Evolutionary conservation across 2,888 invertebrate species (phyloP), one percentile per base, ranked within the genome.

Genomic region (Platynereis dumerilii): DNA sequence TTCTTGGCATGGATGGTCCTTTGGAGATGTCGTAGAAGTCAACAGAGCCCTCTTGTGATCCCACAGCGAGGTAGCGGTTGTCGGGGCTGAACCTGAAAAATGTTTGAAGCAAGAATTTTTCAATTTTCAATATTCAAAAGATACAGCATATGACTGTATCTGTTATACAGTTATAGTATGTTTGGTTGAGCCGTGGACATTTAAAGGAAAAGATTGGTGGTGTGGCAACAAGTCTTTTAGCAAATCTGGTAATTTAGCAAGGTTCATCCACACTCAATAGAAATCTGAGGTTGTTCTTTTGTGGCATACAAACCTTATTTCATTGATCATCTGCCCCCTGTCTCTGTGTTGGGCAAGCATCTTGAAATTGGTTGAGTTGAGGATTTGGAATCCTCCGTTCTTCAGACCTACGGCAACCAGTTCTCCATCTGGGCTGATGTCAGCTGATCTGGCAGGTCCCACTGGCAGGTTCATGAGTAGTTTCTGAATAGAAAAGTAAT

Each of bases 1-100:
- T 71, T 34, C 83, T 74, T 29, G 74, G 72, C 29, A 84, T 74
- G 26, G 74, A 64, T 0, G 70, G 44, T 12, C 72, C 71, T 44
- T 72, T 71, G 15, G 53, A 67, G 15, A 72, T 7, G 63, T 83
- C 81, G 67, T 84, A 84, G 64, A 84, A 78, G 68, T 84, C 84
- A 12, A 84, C 80, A 72, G 73, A 79, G 58, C 74, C 77, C 58
- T 83, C 83, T 52, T 83, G 80, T 3, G 80, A 79, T 0, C 82
- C 83, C 2, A 82, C 83, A 26, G 82, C 83, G 42, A 84, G 69
- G 60, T 72, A 71, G 57, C 75, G 78, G 45, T 76, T 74, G 71
- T 80, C 76, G 1, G 82, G 83, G 66, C 82, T 83, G 71, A 84
- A 84, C 66, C 84, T 84, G 69, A 39, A 58, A 65, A 42, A n/a